Percentiles rank a stretch among this genome's conserved stretches.
Evolutionary conservation across 2,113 vertebrate species (phyloP).

Genomic region (Cromileptes altivelis): DNA sequence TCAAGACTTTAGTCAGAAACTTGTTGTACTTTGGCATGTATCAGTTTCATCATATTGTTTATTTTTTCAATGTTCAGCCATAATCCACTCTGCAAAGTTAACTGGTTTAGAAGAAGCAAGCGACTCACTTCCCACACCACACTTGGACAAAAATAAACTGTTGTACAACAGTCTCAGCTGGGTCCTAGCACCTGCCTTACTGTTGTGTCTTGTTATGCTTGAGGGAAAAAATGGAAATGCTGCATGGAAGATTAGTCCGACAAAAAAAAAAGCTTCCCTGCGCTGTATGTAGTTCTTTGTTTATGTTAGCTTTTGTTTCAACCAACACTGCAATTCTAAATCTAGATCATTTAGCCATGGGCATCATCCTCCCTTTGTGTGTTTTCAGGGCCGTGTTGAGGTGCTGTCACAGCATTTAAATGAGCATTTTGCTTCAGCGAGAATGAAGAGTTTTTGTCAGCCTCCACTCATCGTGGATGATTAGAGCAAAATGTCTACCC

Average conservation of each 20-base stretch:
- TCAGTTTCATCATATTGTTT: not conserved
- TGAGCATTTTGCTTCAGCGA: constrained; percentile 98
- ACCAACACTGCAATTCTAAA: constrained; percentile 69
- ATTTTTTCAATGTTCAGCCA: not conserved
- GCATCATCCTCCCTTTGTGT: constrained; percentile 89
- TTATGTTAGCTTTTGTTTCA: constrained; percentile 70
- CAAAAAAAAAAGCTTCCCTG: constrained; percentile 13
- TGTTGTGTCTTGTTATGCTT: constrained; percentile 2
- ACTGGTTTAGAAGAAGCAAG: not conserved
- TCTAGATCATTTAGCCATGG: constrained; percentile 88
- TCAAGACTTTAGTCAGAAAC: too few relatives aligned
- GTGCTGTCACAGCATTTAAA: constrained; percentile 98
- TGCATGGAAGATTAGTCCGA: constrained; percentile 15
- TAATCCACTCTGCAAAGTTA: constrained; percentile 1
- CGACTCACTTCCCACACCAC: not conserved
- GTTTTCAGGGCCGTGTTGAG: constrained; percentile 94
- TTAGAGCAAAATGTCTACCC: constrained; percentile 99
- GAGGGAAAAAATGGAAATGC: constrained; percentile 5
- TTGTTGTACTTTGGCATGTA: not conserved
- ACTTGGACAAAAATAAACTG: constrained; percentile 13
- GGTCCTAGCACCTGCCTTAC: constrained; percentile 1
- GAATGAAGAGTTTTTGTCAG: constrained; percentile 99
- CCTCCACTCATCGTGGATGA: constrained; percentile 99
- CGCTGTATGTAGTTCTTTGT: constrained; percentile 53
- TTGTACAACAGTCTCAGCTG: not conserved